Conservation (phyloP, 2,888 invertebrate species). For the Actias luna region DNA sequence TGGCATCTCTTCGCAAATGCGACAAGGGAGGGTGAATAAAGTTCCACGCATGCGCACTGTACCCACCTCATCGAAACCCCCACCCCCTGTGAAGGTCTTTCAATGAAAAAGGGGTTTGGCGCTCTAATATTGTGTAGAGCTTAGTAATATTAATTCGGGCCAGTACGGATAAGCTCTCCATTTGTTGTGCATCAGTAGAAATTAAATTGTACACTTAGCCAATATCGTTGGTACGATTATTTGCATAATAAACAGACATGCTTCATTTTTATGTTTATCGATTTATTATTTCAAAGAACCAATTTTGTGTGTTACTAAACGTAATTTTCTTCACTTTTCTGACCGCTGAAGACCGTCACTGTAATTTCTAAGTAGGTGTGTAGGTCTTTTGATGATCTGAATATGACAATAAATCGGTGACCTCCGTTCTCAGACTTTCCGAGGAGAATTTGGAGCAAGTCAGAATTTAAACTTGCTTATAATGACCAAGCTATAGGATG, state of each 20-base stretch:
- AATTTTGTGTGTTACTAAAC: not conserved
- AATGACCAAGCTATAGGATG: no score
- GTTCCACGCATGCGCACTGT: not conserved
- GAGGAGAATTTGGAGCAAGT: no score
- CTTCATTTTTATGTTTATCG: no score
- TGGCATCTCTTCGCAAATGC: not conserved
- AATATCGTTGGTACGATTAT: not conserved
- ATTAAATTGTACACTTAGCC: not conserved
- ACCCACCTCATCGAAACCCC: not conserved
- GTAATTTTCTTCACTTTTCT: no score
- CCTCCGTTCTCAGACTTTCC: no score
- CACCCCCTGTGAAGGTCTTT: constrained; percentile 6
- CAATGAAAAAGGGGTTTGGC: constrained; percentile 2
- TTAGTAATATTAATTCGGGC: not conserved
- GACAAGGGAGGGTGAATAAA: not conserved
- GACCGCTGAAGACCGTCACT: no score
- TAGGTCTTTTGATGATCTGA: no score
- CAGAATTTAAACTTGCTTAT: no score
- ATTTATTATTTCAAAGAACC: no score
- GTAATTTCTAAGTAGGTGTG: no score
- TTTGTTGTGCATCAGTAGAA: not conserved
- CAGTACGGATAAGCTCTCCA: not conserved
- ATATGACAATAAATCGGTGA: no score
- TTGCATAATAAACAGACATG: not conserved
- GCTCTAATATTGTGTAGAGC: not conserved